Percentiles rank a stretch among this genome's conserved stretches.
Conservation (phyloP, 2,797 vertebrate genomes). For the Carduelis carduelis region DNA sequence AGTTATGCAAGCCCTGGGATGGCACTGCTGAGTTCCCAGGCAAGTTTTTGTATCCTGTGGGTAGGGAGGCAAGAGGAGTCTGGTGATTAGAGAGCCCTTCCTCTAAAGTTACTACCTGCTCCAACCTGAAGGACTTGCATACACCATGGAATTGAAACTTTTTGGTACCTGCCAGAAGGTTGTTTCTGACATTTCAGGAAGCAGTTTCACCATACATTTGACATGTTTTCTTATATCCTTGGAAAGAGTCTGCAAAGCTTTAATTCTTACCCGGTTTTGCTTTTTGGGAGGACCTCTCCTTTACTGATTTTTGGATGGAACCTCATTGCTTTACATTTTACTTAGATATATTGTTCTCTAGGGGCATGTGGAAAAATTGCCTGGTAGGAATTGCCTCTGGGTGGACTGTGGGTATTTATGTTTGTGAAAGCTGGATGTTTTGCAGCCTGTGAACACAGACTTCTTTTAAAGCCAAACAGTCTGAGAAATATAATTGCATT, state of each 20-base stretch:
- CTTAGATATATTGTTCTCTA: not conserved
- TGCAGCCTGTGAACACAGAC: not conserved
- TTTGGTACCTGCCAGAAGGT: not conserved
- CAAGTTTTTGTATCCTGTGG: not conserved
- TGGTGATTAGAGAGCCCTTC: not conserved
- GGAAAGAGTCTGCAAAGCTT: not conserved
- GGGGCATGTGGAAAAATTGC: not conserved
- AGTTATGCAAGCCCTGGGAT: accelerated
- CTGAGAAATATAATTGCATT: not conserved
- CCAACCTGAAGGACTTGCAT: not conserved
- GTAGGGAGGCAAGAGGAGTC: not conserved
- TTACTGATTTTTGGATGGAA: not conserved
- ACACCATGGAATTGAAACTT: not conserved
- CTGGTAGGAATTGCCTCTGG: not conserved
- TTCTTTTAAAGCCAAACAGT: not conserved
- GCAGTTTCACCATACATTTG: accelerated
- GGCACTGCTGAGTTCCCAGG: not conserved
- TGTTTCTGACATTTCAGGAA: not conserved
- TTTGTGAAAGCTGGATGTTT: not conserved
- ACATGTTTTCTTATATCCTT: not conserved
- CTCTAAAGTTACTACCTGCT: not conserved
- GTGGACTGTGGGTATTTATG: not conserved
- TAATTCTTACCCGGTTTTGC: not conserved
- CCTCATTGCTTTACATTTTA: not conserved
- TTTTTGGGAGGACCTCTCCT: not conserved